Base-by-base conservation (phyloP, 2,888 invertebrate genomes). In the Microplitis deprimator region DNA sequence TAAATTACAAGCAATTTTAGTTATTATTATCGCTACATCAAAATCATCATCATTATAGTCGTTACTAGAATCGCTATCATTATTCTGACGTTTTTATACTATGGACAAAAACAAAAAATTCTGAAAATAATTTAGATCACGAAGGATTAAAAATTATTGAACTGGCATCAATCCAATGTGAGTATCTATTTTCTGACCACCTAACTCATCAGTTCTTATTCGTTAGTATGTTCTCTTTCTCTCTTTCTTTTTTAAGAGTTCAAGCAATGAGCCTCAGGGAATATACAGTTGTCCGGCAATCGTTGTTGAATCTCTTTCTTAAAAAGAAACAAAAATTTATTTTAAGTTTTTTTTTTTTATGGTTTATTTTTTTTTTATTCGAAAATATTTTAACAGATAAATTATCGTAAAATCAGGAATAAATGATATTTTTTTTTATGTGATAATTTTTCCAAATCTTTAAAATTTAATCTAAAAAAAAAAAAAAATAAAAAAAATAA, bases 101-200 rank as follows among this genome's bases (percentile, higher is more conserved):
- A 59, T 10, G 20, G 41, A 59, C 10, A 61, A 17, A 60, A 38
- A 16, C 10, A 40, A 73, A 73, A 65, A 7, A 65, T 65, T 20
- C 73, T 64, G 40, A 39, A 65, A 20, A 67, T 29, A 72, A 68
- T 72, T 60, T 50, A n/a, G 40, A 75, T 79, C 76, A 73, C 20
- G 2, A 17, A 62, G 71, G 17, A 73, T 73, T 13, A 64, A 68
- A 70, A 73, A 50, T 75, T 78, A 82, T 79, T 77, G 80, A 81
- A 83, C 84, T 87, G 87, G 88, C 85, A 16, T 16, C 41, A 29
- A 39, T 85, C 86, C 87, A 86, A 81, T 77, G 75, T 81, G 77
- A 81, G 81, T 82, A 86, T 85, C 87, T 87, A 88, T 88, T 88
- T 88, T 86, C 84, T 84, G 50, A 84, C 85, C 79, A 77, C 80